Conservation (phyloP, 2,113 vertebrate genomes). For the Caretta caretta region DNA sequence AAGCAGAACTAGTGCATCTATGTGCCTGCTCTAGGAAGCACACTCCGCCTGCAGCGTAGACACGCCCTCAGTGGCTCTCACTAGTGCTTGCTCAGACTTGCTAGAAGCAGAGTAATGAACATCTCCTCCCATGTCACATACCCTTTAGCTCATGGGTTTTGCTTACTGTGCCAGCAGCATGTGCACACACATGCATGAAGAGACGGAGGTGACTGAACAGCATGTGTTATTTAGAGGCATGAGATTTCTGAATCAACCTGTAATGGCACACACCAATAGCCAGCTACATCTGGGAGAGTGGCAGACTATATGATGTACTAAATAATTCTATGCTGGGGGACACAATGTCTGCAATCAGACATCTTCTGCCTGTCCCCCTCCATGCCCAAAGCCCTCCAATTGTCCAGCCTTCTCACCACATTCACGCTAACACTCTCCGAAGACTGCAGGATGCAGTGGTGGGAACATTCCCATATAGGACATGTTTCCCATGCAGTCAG, state of each 20-base stretch:
- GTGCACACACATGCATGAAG: not conserved
- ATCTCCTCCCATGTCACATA: constrained; percentile 11
- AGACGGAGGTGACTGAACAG: not conserved
- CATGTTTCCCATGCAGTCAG: constrained; percentile 57
- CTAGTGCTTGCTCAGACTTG: not conserved
- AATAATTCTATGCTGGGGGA: constrained; percentile 30
- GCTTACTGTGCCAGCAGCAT: constrained; percentile 47
- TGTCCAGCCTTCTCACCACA: constrained; percentile 12
- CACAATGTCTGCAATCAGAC: not conserved
- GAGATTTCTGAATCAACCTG: constrained; percentile 22
- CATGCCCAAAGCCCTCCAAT: not conserved
- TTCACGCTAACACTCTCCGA: constrained; percentile 30
- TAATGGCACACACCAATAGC: not conserved
- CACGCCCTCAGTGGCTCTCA: not conserved
- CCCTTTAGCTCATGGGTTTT: not conserved
- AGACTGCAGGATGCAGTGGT: constrained; percentile 12
- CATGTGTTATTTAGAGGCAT: not conserved
- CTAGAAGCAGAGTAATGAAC: constrained; percentile 18
- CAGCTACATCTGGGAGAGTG: not conserved
- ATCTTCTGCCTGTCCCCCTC: not conserved
- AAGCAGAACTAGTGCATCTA: not conserved
- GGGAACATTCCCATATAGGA: not conserved
- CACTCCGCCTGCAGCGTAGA: not conserved
- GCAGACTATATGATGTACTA: not conserved
- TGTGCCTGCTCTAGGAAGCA: not conserved